Evolutionary conservation across 2,113 vertebrate genomes (phyloP).

Genomic region (Boleophthalmus pectinirostris): DNA sequence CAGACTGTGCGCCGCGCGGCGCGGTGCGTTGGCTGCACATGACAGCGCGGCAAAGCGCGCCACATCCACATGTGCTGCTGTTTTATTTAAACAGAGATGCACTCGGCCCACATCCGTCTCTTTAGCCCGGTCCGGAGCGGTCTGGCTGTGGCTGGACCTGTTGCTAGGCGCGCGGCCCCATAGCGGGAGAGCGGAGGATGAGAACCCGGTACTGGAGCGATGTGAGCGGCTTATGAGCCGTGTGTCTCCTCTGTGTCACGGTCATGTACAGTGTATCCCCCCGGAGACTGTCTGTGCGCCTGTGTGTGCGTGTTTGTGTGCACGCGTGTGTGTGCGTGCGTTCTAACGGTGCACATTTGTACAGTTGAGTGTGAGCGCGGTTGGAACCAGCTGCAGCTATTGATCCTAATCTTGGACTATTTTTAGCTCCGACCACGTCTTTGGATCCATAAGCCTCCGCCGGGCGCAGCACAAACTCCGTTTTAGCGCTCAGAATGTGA

Average conservation of each 20-base stretch:
- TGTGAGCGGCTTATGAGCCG: not conserved
- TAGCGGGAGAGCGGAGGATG: conserved; percentile 22
- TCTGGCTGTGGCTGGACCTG: conserved; percentile 43
- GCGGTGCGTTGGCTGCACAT: conserved; percentile 5
- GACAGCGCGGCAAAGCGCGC: conserved; percentile 31
- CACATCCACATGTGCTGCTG: not conserved
- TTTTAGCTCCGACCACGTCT: conserved; percentile 46
- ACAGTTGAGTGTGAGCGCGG: conserved; percentile 9
- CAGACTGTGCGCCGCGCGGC: conserved; percentile 21
- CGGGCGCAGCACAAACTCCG: not conserved
- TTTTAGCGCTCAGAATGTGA: conserved; percentile 5
- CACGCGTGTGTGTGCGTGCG: not conserved
- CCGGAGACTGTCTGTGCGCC: too few species aligned
- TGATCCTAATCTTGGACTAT: conserved; percentile 57
- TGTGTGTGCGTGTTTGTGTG: too few species aligned
- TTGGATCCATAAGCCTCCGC: conserved; percentile 55
- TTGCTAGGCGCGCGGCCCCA: conserved; percentile 40
- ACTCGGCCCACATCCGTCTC: too few species aligned
- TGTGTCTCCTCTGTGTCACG: not conserved
- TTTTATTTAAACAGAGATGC: too few species aligned
- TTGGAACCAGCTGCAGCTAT: conserved; percentile 40
- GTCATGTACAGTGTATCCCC: not conserved
- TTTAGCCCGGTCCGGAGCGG: not conserved
- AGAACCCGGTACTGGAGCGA: conserved; percentile 11
- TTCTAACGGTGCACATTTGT: not conserved